Evolutionary conservation across 1,140 invertebrate genomes (phyloP), one percentile per base, ranked within the genome.

Genomic region (Theocolax elegans): DNA sequence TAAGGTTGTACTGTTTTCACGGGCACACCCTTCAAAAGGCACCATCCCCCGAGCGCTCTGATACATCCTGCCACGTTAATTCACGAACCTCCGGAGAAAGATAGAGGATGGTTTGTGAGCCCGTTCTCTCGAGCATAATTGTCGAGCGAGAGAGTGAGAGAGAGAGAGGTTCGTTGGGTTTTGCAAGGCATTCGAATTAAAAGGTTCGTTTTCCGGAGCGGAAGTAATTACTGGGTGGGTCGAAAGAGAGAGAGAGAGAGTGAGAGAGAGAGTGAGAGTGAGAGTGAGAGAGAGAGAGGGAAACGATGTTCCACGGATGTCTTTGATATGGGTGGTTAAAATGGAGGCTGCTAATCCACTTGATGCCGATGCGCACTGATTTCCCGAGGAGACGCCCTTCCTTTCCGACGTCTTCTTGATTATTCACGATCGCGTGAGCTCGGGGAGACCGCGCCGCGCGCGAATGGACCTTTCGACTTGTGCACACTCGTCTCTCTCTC

Each of bases 11-110:
- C 17, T 12, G 44, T 72, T 72, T 19, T 48, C 60, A 38, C 40
- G 58, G 42, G 49, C 29, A 44, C 46, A 29, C 46, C 46, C 60
- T 21, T 58, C 35, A 21, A 54, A 54, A 54, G n/a, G 51, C 51
- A 27, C 51, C 51, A 71, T 59, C 69, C 73, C 60, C 40, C 49
- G n/a, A n/a, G n/a, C n/a, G 72, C 72, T 77, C 75, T 77, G 80
- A 80, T 81, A 77, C 77, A 76, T 81, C 77, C 80, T 76, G 72
- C 29, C 48, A 48, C 62, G 51, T 79, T 82, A 82, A 83, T 83
- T 83, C 78, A 77, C 65, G 72, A 81, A 72, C 64, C n/a, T n/a
- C n/a, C n/a, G n/a, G n/a, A n/a, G n/a, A n/a, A n/a, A n/a, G n/a
- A n/a, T n/a, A n/a, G 44, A 44, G 58, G 29, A 53, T 48, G 2